Percentiles rank a stretch among this genome's conserved stretches.
Conservation (phyloP, 2,888 invertebrate species). For the Julus scandinavius region DNA sequence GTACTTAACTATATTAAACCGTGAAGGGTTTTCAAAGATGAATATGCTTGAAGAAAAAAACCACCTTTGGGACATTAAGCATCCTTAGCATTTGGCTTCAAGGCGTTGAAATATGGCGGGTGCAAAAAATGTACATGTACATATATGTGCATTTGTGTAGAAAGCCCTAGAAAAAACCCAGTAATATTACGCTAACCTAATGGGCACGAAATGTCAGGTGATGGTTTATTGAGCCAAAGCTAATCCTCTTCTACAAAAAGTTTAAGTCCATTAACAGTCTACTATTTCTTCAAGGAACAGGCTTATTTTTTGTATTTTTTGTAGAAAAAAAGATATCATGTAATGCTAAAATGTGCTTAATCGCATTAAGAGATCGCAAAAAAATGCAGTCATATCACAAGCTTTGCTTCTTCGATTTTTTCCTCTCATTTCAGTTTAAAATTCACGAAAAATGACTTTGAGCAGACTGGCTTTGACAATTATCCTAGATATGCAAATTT, state of each 20-base stretch:
- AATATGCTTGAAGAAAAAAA: not conserved
- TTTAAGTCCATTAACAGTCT: constrained; percentile 34
- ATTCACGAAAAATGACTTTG: constrained; percentile 14
- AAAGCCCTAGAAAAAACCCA: not conserved
- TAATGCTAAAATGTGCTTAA: constrained; percentile 45
- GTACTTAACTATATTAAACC: not conserved
- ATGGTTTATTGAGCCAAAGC: constrained; percentile 19
- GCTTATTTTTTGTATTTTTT: constrained; percentile 45
- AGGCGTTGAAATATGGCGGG: not conserved
- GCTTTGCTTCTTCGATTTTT: constrained; percentile 26
- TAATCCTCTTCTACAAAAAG: constrained; percentile 32
- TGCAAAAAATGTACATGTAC: not conserved
- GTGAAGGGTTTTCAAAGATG: not conserved
- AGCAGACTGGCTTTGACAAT: constrained; percentile 17
- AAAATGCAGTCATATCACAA: not conserved
- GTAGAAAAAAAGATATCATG: not conserved
- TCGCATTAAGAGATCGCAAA: constrained; percentile 24
- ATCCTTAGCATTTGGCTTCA: not conserved
- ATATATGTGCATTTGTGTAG: no score
- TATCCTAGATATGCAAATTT: constrained; percentile 35
- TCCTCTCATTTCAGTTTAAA: constrained; percentile 1
- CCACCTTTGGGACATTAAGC: not conserved
- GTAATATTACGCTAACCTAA: not conserved
- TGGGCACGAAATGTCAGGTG: constrained; percentile 19
- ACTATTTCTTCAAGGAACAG: not conserved